phyloP scores from a whole-genome alignment of 2,113 vertebrate species.

The Kobus ellipsiprymnus region DNA sequence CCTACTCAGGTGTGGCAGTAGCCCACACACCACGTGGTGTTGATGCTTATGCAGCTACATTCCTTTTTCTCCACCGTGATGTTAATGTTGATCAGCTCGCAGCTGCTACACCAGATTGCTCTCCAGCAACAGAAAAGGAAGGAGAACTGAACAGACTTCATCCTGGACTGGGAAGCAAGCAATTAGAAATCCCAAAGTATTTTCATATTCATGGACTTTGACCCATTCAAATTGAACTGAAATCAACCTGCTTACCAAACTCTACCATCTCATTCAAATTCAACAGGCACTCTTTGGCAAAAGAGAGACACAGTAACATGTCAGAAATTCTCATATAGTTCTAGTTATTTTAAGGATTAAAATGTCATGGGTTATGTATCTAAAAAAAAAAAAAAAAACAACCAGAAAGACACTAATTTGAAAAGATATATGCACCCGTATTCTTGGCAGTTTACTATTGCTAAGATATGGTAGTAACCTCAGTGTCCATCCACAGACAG shows the following conservation, averaged over 20 bases:
- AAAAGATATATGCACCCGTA: background rate
- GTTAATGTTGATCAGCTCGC: conserved; percentile 82
- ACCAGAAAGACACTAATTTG: background rate
- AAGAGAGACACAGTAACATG: background rate
- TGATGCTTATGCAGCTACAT: conserved; percentile 82
- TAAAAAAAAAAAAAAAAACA: background rate
- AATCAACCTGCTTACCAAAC: background rate
- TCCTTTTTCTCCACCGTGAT: conserved; percentile 87
- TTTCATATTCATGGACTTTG: background rate
- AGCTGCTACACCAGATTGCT: conserved; percentile 76
- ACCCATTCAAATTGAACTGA: background rate
- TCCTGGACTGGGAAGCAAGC: conserved; percentile 68
- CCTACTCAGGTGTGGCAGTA: conserved; percentile 87
- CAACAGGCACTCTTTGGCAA: background rate
- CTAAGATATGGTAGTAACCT: background rate
- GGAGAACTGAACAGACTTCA: conserved; percentile 82
- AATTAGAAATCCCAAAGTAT: background rate
- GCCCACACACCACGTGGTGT: conserved; percentile 87
- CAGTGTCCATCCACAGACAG: background rate
- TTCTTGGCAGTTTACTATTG: background rate
- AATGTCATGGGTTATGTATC: background rate
- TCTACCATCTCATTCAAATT: background rate
- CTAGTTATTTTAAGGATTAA: background rate
- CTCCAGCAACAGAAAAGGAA: conserved; percentile 82
- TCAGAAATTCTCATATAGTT: background rate